Evolutionary conservation across 2,113 vertebrate genomes (phyloP), one percentile per base, ranked within the genome.

Genomic region (Heterotis niloticus): DNA sequence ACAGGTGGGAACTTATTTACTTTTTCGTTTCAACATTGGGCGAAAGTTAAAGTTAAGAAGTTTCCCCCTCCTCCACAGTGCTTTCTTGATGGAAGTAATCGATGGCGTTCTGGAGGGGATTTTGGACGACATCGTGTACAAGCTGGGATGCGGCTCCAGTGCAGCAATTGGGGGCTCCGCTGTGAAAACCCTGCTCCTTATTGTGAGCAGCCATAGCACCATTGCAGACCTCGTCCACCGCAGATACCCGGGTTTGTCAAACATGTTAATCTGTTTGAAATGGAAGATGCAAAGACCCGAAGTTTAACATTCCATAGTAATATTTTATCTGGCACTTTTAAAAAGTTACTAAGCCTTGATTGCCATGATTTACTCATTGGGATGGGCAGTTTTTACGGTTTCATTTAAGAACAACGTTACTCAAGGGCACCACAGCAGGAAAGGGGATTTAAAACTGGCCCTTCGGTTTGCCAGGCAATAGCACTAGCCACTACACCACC

Each of bases 121-220:
- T 85, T 90, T 96, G 81, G 95, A 98, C 83, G 97, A 98, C 79
- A 88, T 94, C 51, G 87, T 98, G 83, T 93, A 94, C 87, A 96
- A 95, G 81, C 91, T 98, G 87, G 94, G 94, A 0, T 91, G 94
- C 86, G 94, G 92, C 78, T 82, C 88, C 60, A 94, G 95, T 85
- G 86, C 94, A 29, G 87, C 84, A 1, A 87, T 95, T 82, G 95
- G 96, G 87, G 90, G 76, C 78, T 88, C 91, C 80, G 92, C 93
- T n/a, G 76, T 93, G 81, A 94, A 90, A 80, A 88, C 95, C 0
- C 87, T 99, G 0, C 83, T 97, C 71, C 72, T 92, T 28, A 89
- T 96, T 82, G 88, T 88, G 78, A 88, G 86, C 86, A 89, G 89
- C 75, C 85, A 92, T 86, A 89, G 88, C 34, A 81, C 87, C 56